Evolutionary conservation across 1,140 invertebrate genomes (phyloP).

Genomic region (Periplaneta americana): DNA sequence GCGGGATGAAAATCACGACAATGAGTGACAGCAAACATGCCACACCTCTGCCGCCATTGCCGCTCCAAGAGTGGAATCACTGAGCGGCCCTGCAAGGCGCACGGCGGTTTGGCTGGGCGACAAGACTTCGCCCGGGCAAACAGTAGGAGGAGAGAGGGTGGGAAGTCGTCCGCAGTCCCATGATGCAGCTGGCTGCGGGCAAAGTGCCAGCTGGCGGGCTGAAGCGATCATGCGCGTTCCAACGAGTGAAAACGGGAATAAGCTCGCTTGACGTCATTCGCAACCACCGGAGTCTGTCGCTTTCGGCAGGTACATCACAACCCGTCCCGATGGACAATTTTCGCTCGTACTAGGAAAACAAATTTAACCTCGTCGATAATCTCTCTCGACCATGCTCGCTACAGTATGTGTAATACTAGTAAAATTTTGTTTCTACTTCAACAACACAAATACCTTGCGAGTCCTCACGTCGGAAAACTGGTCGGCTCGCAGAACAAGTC

Average conservation of each 20-base stretch:
- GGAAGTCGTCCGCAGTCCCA: conserved; percentile 10
- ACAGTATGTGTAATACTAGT: not conserved
- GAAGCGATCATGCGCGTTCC: not conserved
- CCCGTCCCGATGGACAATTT: not conserved
- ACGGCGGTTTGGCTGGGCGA: conserved; percentile 10
- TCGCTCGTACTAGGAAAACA: not conserved
- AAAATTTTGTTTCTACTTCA: too few relatives aligned
- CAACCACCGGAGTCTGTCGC: not conserved
- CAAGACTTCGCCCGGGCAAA: conserved; percentile 18
- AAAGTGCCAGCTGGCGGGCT: conserved; percentile 12
- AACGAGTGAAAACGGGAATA: not conserved
- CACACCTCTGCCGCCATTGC: not conserved
- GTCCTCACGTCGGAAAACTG: not conserved
- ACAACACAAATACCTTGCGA: not conserved
- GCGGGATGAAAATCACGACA: too few relatives aligned
- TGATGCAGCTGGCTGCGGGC: conserved; percentile 16
- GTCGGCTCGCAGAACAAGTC: not conserved
- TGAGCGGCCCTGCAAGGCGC: not conserved
- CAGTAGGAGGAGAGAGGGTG: not conserved
- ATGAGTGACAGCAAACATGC: not conserved
- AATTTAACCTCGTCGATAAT: not conserved
- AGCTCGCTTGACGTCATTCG: not conserved
- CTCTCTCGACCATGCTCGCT: not conserved
- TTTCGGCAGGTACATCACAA: not conserved
- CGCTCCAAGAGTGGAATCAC: not conserved